Base-by-base conservation (phyloP, 2,888 invertebrate genomes). In the Mechanitis mazaeus region DNA sequence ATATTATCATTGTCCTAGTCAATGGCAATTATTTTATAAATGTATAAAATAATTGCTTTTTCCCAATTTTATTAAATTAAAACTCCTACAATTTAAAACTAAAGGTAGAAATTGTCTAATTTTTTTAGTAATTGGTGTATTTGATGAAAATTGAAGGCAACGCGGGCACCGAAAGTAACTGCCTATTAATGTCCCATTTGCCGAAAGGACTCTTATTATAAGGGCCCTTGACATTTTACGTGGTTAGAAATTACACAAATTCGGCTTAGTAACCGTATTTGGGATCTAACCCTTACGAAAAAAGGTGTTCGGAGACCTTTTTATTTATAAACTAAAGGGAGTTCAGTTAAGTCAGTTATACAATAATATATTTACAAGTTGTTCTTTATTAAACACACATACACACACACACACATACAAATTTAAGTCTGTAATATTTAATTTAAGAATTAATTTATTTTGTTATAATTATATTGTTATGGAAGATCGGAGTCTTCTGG, bases 211-310 rank as follows among this genome's bases (percentile, higher is more conserved):
- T 50, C 50, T 50, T 50, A 50, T 50, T 31, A 50, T 50, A 50
- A 50, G 50, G 50, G 50, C 50, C 9, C 50, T 50, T 50, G 50
- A 50, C 50, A 31, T 50, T 50, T 50, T 50, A 50, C 50, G 50
- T 50, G 50, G 50, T 50, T 50, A 50, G 50, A 50, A 50, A 50
- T 50, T 50, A 50, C 50, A 50, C 50, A 50, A 50, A 50, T 50
- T 50, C 50, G 50, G 50, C 50, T 50, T 31, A 50, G 50, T 31
- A 50, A 50, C 50, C 31, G 31, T 50, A 50, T 50, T 50, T 28
- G 50, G 50, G 50, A 50, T 50, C 50, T 50, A 50, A 31, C 50
- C 50, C 50, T 31, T 50, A 31, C 31, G 50, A 50, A 50, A 50
- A 42, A 50, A 50, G 50, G 50, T 50, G 50, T 50, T 50, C 31